phyloP scores from a whole-genome alignment of 2,888 invertebrate species.

The Strigamia maritima region DNA sequence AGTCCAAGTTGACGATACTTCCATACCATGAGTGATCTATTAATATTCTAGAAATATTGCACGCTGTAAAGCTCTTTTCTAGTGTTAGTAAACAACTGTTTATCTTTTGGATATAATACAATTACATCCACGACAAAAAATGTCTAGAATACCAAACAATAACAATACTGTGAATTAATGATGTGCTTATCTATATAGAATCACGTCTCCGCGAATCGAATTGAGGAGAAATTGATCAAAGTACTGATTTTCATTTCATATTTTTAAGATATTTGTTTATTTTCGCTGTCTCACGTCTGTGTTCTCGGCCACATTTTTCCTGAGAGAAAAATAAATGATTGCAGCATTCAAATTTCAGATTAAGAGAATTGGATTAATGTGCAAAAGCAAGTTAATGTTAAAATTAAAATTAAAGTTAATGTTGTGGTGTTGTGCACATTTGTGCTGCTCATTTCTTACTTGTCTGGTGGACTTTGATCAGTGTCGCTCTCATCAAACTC shows the following conservation, averaged over 20 bases:
- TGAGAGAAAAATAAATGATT: neutral
- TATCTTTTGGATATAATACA: neutral
- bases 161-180: neutral
- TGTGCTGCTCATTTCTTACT: slow-evolving; percentile 35
- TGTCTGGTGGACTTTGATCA: slow-evolving; percentile 72
- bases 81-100: neutral
- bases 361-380: too few species aligned
- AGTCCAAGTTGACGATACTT: too few species aligned
- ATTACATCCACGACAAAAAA: neutral
- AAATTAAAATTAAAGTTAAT: too few species aligned
- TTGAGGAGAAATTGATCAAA: neutral
- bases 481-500: slow-evolving; percentile 92
- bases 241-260: neutral
- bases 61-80: neutral
- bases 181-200: neutral
- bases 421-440: too few species aligned
- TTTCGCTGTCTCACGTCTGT: slow-evolving; percentile 13
- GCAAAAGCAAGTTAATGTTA: too few species aligned
- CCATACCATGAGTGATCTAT: too few species aligned
- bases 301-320: slow-evolving; percentile 3
- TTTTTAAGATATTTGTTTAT: neutral
- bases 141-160: neutral
- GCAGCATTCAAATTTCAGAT: too few species aligned
- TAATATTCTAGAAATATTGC: neutral
- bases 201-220: neutral